phyloP scores from a whole-genome alignment of 2,113 vertebrate genomes.

The Odocoileus hemionus region DNA sequence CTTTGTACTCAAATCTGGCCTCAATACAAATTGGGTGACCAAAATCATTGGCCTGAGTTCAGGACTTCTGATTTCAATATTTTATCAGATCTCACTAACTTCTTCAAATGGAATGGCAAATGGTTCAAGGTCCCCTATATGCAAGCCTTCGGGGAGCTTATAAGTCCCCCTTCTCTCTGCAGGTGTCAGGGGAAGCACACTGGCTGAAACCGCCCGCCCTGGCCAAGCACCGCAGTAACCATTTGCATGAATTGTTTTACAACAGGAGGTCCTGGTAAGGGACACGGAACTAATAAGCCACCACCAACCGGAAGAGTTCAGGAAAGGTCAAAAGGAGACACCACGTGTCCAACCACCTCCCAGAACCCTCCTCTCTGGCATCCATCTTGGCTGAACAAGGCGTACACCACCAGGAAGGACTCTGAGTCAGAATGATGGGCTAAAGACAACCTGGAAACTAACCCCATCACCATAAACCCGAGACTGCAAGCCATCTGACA shows the following conservation, averaged over 20 bases:
- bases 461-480: neutral
- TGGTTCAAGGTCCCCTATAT: too few species aligned
- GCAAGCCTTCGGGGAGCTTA: neutral
- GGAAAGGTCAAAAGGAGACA: neutral
- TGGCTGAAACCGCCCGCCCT: fast-evolving
- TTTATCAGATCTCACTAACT: neutral
- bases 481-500: neutral
- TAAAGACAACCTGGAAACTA: neutral
- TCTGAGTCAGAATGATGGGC: neutral
- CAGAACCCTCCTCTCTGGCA: neutral
- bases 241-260: too few species aligned
- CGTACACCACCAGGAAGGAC: neutral
- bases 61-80: neutral
- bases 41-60: neutral
- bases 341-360: neutral
- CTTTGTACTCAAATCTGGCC: neutral
- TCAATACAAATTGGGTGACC: neutral
- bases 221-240: too few species aligned
- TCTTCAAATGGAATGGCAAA: neutral
- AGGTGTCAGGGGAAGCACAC: neutral
- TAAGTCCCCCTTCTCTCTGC: neutral
- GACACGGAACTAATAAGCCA: too few species aligned
- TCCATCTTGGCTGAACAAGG: neutral
- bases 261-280: too few species aligned
- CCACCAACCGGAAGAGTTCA: neutral